phyloP scores from a whole-genome alignment of 2,113 vertebrate genomes.

The Xiphophorus couchianus region DNA sequence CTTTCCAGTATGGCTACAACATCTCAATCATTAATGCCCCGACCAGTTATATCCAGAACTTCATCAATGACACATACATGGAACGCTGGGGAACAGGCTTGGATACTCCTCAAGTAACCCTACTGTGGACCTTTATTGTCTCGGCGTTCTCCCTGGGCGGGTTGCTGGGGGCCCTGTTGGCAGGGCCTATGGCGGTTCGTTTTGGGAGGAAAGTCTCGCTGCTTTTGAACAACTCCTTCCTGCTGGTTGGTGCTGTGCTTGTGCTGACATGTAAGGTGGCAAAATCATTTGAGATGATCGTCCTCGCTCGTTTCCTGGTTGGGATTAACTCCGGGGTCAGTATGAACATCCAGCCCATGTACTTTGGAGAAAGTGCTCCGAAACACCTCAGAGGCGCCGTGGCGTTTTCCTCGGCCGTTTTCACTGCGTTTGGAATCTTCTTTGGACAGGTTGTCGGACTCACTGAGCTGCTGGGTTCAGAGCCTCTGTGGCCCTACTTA shows the following conservation, averaged over 20 bases:
- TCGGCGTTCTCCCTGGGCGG: slow-evolving; percentile 87
- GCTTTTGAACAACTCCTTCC: slow-evolving; percentile 85
- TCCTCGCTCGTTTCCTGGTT: slow-evolving; percentile 84
- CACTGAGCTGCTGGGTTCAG: slow-evolving; percentile 85
- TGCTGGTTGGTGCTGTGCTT: slow-evolving; percentile 74
- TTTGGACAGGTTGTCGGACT: slow-evolving; percentile 87
- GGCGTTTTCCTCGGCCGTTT: slow-evolving; percentile 86
- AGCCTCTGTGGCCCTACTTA: slow-evolving; percentile 85
- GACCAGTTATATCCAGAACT: slow-evolving; percentile 84
- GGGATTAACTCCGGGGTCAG: slow-evolving; percentile 87
- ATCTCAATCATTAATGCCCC: slow-evolving; percentile 91
- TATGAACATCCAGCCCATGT: slow-evolving; percentile 93
- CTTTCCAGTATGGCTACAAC: slow-evolving; percentile 93
- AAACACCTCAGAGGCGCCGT: slow-evolving; percentile 87
- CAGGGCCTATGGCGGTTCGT: slow-evolving; percentile 84
- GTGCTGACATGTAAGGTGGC: slow-evolving; percentile 80
- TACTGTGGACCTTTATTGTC: slow-evolving; percentile 88
- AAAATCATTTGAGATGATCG: slow-evolving; percentile 88
- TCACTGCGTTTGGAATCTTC: slow-evolving; percentile 87
- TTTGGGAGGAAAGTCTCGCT: slow-evolving; percentile 88
- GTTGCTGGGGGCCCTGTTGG: slow-evolving; percentile 82
- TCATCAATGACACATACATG: slow-evolving; percentile 87
- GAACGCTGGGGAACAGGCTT: slow-evolving; percentile 76
- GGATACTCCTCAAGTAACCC: slow-evolving; percentile 70
- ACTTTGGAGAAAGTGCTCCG: slow-evolving; percentile 89